A percentile compares a stretch with the other conserved stretches of the same genome.
These are phyloP conservation scores for Buceros bicornis DNA, from an alignment of 2,797 vertebrate species.

Conservation along the genomic window DNA sequence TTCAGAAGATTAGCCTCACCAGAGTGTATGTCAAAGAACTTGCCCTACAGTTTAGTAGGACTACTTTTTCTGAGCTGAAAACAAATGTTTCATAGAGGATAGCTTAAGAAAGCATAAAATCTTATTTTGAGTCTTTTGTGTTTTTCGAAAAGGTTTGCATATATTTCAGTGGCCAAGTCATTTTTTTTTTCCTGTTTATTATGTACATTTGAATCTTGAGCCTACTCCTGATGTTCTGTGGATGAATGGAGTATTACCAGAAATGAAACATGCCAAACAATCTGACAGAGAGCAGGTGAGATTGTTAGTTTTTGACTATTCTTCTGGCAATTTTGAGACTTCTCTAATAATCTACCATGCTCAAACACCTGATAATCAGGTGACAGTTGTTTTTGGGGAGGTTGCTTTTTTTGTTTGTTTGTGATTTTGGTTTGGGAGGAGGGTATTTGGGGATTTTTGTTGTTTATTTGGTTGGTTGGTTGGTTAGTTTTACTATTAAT, in stretches of 20 bases:
- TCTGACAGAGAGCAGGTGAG: background rate
- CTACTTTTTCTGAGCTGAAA: background rate
- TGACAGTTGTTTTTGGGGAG: background rate
- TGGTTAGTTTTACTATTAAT: background rate
- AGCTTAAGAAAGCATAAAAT: background rate
- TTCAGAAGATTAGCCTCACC: background rate
- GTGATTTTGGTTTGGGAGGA: background rate
- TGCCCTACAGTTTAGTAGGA: background rate
- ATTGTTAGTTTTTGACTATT: background rate
- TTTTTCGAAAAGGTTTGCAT: background rate
- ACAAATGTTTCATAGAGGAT: background rate
- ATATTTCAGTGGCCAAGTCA: fast-evolving
- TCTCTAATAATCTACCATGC: background rate
- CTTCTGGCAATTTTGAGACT: background rate
- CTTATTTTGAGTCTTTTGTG: fast-evolving
- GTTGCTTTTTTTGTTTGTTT: fast-evolving
- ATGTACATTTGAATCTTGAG: background rate
- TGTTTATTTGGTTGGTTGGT: fast-evolving
- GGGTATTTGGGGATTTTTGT: background rate
- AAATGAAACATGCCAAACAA: background rate
- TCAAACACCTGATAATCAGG: background rate
- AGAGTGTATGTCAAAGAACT: background rate
- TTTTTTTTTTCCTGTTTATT: background rate
- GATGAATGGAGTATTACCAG: background rate
- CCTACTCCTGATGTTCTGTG: background rate